A percentile compares a stretch with the other conserved stretches of the same genome.
phyloP scores from a whole-genome alignment of 2,888 invertebrate genomes.

The Drosophila recens region DNA sequence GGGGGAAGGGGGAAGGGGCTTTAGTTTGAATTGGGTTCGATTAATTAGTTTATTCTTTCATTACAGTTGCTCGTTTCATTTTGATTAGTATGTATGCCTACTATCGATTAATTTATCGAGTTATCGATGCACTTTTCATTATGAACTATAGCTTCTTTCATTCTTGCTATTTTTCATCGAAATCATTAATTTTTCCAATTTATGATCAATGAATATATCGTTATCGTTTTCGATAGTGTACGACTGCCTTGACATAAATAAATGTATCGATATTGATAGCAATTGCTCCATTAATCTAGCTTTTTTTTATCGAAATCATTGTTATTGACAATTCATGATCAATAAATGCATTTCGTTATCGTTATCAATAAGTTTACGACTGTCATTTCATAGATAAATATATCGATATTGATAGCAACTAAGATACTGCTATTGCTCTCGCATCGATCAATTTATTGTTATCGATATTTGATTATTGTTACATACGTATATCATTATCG shows the following conservation, averaged over 20 bases:
- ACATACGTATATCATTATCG: slow-evolving; percentile 10
- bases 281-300: too few species aligned
- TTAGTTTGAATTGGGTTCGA: slow-evolving; percentile 35
- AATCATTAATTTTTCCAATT: not conserved
- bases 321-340: not conserved
- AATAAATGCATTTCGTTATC: slow-evolving; percentile 13
- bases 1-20: not conserved
- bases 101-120: slow-evolving; percentile 27
- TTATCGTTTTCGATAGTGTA: slow-evolving; percentile 28
- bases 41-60: slow-evolving; percentile 50
- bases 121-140: slow-evolving; percentile 8
- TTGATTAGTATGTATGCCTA: slow-evolving; percentile 33
- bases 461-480: slow-evolving; percentile 19
- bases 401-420: too few species aligned
- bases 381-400: too few species aligned
- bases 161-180: not conserved
- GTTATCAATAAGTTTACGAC: slow-evolving; percentile 28
- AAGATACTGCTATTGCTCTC: not conserved
- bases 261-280: too few species aligned
- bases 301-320: not conserved
- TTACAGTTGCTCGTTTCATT: slow-evolving; percentile 36
- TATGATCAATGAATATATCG: slow-evolving; percentile 10
- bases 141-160: not conserved
- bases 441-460: slow-evolving; percentile 13
- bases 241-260: not conserved